Evolutionary conservation across 1,140 invertebrate species (phyloP), one percentile per base, ranked within the genome.

Genomic region (Apis cerana): DNA sequence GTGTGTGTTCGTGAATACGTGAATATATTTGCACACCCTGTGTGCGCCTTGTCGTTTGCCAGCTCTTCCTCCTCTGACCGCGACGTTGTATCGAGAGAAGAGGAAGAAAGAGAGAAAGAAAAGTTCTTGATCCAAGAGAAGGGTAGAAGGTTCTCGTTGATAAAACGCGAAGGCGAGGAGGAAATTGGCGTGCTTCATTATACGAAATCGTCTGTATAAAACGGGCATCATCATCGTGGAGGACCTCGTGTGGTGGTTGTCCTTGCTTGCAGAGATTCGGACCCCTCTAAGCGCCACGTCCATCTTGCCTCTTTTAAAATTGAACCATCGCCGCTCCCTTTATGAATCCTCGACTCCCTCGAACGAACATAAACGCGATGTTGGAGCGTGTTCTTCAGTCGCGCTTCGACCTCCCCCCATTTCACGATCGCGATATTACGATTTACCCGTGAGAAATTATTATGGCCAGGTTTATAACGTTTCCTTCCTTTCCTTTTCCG

Each of bases 191-290:
- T 74, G 65, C 80, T 82, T 82, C 68, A 65, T 84, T 80, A 84
- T 84, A 75, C 82, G 70, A 81, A 59, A 87, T 87, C 82, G 58
- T 17, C 83, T 70, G 86, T 84, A 87, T 87, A 87, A 87, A 87
- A 87, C 72, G 56, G 59, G 74, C 85, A 87, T 87, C 82, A 86
- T 15, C 76, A 19, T 23, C 62, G 69, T 61, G 75, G 62, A 50
- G 43, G 56, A 80, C 84, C 85, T 84, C 15, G 75, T 61, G 62
- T 75, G 43, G 56, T 19, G 62, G 64, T n/a, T 54, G 27, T 81
- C 72, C 5, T 43, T 61, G 67, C 27, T 71, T 23, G 43, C 79
- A 75, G 79, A 75, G 67, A 81, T 52, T 81, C 72, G 72, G 21
- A 43, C 33, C 64, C n/a, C 72, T 48, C 50, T 17, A 70, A 78